Base-by-base conservation (phyloP, 2,113 vertebrate genomes). In the Pipra filicauda region DNA sequence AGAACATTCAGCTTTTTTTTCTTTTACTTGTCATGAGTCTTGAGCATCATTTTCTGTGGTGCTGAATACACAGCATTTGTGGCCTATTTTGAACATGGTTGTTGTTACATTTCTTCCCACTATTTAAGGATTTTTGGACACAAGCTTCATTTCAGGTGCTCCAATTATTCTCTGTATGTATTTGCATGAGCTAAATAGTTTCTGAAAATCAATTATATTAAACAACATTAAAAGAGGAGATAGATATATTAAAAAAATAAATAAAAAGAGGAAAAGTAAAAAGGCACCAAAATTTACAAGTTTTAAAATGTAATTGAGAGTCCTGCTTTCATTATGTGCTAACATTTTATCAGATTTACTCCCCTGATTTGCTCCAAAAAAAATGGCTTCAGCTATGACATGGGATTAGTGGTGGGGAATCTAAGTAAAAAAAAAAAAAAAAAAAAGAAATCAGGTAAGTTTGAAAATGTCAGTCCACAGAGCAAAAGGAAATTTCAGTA, bases 41-140 rank as follows among this genome's bases (percentile, higher is more conserved):
- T 97, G 83, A 87, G 74, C 58, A 91, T 93, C 81, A 95, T 96
- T 96, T 97, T 96, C 85, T 96, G 55, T 82, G 70, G 86, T 76
- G 41, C 69, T 90, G 85, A 96, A 91, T 95, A 93, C 49, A 73
- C 48, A 35, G 65, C 41, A 94, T 95, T 94, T 88, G 62, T 33
- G 44, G 73, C 91, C 71, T 93, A 89, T 92, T 92, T 95, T 84
- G 88, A 70, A 44, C 74, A 94, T 16, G 44, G 30, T 41, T 97
- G 58, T 7, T 84, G 89, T 95, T 95, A 95, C 78, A 81, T 66
- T 43, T 59, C 54, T 95, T 43, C 7, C 4, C 46, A 39, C 21
- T 58, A 24, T 69, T 94, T 35, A 88, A 87, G 51, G 39, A 85
- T 83, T 96, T 87, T 78, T 89, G 10, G 82, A 66, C 11, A 52